Base-by-base conservation (phyloP, 2,888 invertebrate genomes). In the Ennomos quercinarius region DNA sequence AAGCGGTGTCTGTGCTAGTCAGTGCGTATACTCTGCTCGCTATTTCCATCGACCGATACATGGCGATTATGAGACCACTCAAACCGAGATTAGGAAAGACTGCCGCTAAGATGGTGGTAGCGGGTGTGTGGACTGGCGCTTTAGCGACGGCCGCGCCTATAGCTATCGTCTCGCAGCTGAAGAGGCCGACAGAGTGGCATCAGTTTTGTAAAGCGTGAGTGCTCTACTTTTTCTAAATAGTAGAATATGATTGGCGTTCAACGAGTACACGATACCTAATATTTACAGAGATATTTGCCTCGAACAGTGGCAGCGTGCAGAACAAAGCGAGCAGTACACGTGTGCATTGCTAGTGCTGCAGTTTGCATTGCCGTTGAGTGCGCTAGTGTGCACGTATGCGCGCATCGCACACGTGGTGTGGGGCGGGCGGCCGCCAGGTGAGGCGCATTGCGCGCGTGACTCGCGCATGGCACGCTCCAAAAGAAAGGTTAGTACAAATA, bases 21-120 rank as follows among this genome's bases (percentile, higher is more conserved):
- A 97, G 97, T 78, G 97, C 98, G 2, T 98, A 98, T 82, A 98
- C 98, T 0, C 85, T 98, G 73, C 95, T 98, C 36, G 98, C 98
- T 39, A 97, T 98, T 79, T 97, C 98, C 68, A 94, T 97, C 54
- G 98, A 98, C 87, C 94, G 98, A 12, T 98, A 97, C 78, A 95
- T 97, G 83, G 97, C 97, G 50, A 98, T 98, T 63, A 96, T 98
- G 94, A 96, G 97, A 91, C 98, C 98, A 0, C 83, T 98, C 53
- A 94, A 95, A 69, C 97, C 97, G 0, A 93, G 97, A 41, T 94
- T 98, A 77, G 95, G 96, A 17, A 96, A 96, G 77, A 94, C 88
- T 0, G 86, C 89, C 11, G 96, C 96, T 0, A 94, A 95, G 61
- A 79, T 95, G 57, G 94, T 96, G 43, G 96, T 97, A 37, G 89